Base-by-base conservation (phyloP, 2,797 vertebrate species). In the Tiaroga cobitis region DNA sequence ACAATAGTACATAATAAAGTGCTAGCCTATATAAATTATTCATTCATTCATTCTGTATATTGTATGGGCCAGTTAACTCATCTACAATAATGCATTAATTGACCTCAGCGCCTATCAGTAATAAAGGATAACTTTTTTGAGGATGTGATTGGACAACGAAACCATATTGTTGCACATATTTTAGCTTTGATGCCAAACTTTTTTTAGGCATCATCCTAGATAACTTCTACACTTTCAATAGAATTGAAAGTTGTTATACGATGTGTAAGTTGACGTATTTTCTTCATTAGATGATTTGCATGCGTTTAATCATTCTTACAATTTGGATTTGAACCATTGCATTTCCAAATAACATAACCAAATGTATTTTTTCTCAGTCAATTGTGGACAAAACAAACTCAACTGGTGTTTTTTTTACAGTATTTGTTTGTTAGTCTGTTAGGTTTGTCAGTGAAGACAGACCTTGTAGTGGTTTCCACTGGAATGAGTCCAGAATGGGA, bases 401-500 rank as follows among this genome's bases (percentile, higher is more conserved):
- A 43, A 32, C 26, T 24, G 41, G 78, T 68, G 61, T 11, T 13
- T 46, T 15, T 26, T 51, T 49, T 34, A 32, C 77, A 1, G 5
- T 63, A 11, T 79, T 26, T 65, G 15, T 73, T 19, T 49, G 19
- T 70, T 72, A 54, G 67, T 72, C 37, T 82, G 16, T 67, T 54
- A 49, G 26, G 2, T 65, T 59, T 34, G 69, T 61, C 26, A 65
- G 34, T 26, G 37, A 19, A 70, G 46, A 41, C 21, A 26, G 34
- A 39, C 7, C 8, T 46, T 56, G 19, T 39, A 41, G 24, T 26
- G 15, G 59, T 56, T 78, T 76, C 32, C 29, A 21, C 65, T 77
- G 81, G 70, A 86, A 41, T 5, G 37, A 32, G 63, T 76, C 80
- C 81, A 77, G 65, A 72, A 54, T 70, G n/a, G 13, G 11, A 37